Percentiles rank a stretch among this genome's conserved stretches.
These are phyloP conservation scores for Catharus minimus DNA, from an alignment of 2,113 vertebrate species.

Conservation along the genomic window DNA sequence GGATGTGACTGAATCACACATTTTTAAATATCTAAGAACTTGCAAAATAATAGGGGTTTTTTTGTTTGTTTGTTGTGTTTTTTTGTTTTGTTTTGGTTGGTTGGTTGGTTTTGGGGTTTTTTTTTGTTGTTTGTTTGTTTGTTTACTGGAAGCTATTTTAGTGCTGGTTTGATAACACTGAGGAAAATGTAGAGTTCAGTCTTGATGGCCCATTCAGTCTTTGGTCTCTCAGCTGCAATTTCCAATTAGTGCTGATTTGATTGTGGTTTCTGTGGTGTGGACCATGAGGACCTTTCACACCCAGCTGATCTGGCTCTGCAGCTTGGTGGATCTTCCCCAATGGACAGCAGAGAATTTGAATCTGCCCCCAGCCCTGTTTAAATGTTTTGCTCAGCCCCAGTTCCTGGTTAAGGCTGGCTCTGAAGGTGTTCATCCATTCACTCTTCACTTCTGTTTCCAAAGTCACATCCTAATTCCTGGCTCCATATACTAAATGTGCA, in stretches of 20 bases:
- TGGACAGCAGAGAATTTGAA: not conserved
- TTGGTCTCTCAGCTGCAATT: conserved; percentile 20
- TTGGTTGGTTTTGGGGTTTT: not conserved
- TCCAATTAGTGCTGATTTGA: conserved; percentile 45
- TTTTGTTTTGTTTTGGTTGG: no score
- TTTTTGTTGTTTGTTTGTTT: no score
- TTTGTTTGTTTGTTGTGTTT: no score
- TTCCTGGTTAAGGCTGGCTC: not conserved
- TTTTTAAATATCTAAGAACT: not conserved
- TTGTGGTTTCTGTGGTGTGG: conserved; percentile 40
- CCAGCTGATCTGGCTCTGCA: not conserved
- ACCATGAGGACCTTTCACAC: not conserved
- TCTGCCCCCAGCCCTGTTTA: not conserved
- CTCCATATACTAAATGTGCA: not conserved
- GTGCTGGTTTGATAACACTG: conserved; percentile 1
- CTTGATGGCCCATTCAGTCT: conserved; percentile 49
- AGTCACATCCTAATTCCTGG: not conserved
- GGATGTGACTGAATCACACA: not conserved
- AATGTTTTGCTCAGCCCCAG: not conserved
- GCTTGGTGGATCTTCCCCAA: not conserved
- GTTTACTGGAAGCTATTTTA: not conserved
- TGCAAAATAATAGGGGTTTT: not conserved
- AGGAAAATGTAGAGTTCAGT: not conserved
- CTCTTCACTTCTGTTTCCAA: not conserved
- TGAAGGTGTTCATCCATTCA: not conserved